Evolutionary conservation across 1,140 invertebrate species (phyloP).

Genomic region (Conus ventricosus): DNA sequence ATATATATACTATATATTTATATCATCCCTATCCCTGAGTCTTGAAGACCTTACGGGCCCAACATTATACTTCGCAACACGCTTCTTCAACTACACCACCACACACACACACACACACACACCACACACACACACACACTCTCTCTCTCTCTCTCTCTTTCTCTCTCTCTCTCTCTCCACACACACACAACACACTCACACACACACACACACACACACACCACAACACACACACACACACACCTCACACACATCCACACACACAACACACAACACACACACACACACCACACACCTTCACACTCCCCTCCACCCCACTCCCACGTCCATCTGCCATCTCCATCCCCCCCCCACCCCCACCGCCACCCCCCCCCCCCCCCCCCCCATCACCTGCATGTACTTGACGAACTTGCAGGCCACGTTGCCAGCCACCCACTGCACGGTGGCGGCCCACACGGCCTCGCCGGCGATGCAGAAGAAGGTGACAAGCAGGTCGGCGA

Average conservation of each 20-base stretch:
- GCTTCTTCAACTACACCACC: too few relatives aligned
- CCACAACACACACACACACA: too few relatives aligned
- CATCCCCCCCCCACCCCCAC: background rate
- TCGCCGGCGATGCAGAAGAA: conserved; percentile 88
- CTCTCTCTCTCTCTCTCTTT: background rate
- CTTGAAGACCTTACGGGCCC: too few relatives aligned
- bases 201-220: background rate
- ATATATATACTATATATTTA: too few relatives aligned
- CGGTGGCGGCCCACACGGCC: conserved; percentile 85
- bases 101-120: background rate
- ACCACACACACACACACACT: background rate
- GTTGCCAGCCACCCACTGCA: conserved; percentile 87
- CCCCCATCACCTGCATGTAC: conserved; percentile 79
- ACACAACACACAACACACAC: background rate
- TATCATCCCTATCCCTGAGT: too few relatives aligned
- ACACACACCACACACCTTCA: too few relatives aligned
- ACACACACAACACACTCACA: too few relatives aligned
- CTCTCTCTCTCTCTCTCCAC: too few relatives aligned
- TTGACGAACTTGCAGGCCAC: conserved; percentile 87
- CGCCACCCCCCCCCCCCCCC: background rate
- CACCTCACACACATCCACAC: too few relatives aligned
- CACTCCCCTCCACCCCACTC: background rate
- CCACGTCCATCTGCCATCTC: background rate
- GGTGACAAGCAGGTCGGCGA: conserved; percentile 85
- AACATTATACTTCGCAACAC: too few relatives aligned